Evolutionary conservation across 2,888 invertebrate genomes (phyloP).

Genomic region (Drosophila mulleri): DNA sequence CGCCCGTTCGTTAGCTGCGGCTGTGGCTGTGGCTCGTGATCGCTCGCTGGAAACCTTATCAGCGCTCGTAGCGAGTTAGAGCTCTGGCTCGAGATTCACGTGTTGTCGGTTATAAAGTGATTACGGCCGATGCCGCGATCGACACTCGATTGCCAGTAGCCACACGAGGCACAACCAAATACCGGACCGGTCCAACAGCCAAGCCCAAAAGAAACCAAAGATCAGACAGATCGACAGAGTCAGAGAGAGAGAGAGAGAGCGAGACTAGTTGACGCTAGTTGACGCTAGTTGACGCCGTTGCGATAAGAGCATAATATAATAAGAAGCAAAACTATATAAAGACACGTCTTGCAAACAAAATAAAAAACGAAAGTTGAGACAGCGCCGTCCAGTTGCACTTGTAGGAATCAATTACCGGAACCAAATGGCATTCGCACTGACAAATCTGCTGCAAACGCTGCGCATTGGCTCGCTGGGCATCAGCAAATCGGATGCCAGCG

Average conservation of each 20-base stretch:
- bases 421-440: slow-evolving; percentile 75
- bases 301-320: slow-evolving; percentile 23
- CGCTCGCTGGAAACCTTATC: slow-evolving; percentile 41
- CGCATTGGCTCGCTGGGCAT: slow-evolving; percentile 63
- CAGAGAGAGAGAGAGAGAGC: not conserved
- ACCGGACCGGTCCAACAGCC: slow-evolving; percentile 45
- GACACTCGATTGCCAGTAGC: slow-evolving; percentile 60
- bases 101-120: slow-evolving; percentile 76
- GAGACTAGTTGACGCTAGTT: slow-evolving; percentile 41
- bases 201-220: slow-evolving; percentile 19
- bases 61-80: slow-evolving; percentile 23
- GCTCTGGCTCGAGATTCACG: slow-evolving; percentile 51
- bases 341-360: not conserved
- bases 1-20: slow-evolving; percentile 1
- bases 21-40: slow-evolving; percentile 1
- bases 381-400: slow-evolving; percentile 26
- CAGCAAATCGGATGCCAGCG: slow-evolving; percentile 36
- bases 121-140: slow-evolving; percentile 52
- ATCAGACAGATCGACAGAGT: not conserved
- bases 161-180: slow-evolving; percentile 36
- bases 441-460: slow-evolving; percentile 75
- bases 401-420: slow-evolving; percentile 19
- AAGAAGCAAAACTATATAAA: slow-evolving; percentile 1
- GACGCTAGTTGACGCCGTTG: slow-evolving; percentile 43
- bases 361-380: slow-evolving; percentile 65